These are phyloP conservation scores for Yponomeuta cagnagella DNA, from an alignment of 2,888 invertebrate species.

Conservation along the genomic window DNA sequence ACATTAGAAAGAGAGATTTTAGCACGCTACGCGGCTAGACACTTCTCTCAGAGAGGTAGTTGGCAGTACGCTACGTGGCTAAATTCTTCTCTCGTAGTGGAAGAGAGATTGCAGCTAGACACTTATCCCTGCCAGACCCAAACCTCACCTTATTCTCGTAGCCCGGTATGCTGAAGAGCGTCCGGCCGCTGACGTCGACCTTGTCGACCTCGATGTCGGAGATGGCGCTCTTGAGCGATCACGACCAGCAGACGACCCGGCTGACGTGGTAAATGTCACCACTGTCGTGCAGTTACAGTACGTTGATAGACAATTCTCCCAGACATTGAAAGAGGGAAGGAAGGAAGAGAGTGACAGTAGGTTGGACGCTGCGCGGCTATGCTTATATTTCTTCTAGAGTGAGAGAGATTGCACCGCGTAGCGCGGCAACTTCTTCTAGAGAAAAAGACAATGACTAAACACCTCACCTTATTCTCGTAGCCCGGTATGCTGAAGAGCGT, in stretches of 20 bases:
- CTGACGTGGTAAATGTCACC: neutral
- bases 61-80: too few relatives aligned
- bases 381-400: too few relatives aligned
- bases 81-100: too few relatives aligned
- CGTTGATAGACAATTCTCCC: neutral
- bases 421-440: too few relatives aligned
- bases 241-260: constrained; percentile 43
- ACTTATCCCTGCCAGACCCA: too few relatives aligned
- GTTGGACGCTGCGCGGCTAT: too few relatives aligned
- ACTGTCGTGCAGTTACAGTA: too few relatives aligned
- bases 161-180: constrained; percentile 91
- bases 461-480: constrained; percentile 81
- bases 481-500: constrained; percentile 94
- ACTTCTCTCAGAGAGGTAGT: neutral
- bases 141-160: constrained; percentile 80
- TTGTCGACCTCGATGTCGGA: constrained; percentile 99
- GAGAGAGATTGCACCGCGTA: too few relatives aligned
- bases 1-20: too few relatives aligned
- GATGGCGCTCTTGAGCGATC: constrained; percentile 95
- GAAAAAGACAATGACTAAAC: neutral
- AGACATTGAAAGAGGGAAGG: neutral
- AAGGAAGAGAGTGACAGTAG: too few relatives aligned
- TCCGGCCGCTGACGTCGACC: constrained; percentile 89
- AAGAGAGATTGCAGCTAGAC: too few relatives aligned
- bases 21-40: too few relatives aligned